Evolutionary conservation across 1,140 invertebrate genomes (phyloP).

Genomic region (Thaumatotibia leucotreta): DNA sequence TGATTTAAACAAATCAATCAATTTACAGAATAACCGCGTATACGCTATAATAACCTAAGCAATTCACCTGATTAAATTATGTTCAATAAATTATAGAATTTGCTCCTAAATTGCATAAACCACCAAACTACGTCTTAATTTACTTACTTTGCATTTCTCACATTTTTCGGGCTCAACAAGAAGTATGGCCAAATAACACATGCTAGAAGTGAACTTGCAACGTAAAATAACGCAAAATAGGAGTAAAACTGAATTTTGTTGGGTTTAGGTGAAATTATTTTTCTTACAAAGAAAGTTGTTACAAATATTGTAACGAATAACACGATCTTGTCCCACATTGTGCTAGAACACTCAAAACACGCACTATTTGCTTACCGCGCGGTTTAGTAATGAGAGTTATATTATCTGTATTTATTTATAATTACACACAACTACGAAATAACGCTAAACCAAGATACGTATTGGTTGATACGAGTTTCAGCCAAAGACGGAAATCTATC

Average conservation of each 20-base stretch:
- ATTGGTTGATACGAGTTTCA: not conserved
- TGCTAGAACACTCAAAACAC: conserved; percentile 19
- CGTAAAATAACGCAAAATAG: conserved; percentile 41
- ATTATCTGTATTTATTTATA: conserved; percentile 12
- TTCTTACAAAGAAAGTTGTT: conserved; percentile 33
- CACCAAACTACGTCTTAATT: not conserved
- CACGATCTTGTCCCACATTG: conserved; percentile 46
- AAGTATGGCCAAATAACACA: conserved; percentile 53
- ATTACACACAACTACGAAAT: not conserved
- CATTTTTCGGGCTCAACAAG: conserved; percentile 45
- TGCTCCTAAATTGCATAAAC: not conserved
- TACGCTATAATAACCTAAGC: too few species aligned
- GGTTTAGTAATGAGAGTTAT: conserved; percentile 28
- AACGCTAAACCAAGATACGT: not conserved
- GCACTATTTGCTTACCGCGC: conserved; percentile 24
- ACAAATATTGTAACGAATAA: conserved; percentile 32
- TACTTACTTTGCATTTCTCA: conserved; percentile 57
- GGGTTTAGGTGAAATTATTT: conserved; percentile 38
- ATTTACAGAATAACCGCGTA: too few species aligned
- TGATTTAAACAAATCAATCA: too few species aligned
- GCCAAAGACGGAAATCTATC: not conserved
- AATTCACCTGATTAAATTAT: too few species aligned
- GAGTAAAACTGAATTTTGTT: conserved; percentile 49
- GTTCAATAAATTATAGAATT: too few species aligned
- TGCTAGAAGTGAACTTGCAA: conserved; percentile 31